A percentile compares a stretch with the other conserved stretches of the same genome.
phyloP scores from a whole-genome alignment of 2,113 vertebrate genomes.

The Sciurus niger region DNA sequence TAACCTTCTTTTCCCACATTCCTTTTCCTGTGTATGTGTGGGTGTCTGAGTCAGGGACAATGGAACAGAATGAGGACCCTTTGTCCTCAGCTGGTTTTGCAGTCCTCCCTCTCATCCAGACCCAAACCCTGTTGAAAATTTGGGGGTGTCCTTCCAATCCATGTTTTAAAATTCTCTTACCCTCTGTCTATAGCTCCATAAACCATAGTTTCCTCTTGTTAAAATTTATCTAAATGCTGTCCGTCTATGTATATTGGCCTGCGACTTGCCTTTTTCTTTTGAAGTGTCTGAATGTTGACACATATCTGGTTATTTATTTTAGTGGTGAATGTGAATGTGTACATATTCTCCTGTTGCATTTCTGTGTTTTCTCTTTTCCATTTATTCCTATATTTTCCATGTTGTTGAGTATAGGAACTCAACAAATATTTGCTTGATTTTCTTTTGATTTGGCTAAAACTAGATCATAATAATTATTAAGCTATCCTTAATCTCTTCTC shows the following conservation, averaged over 20 bases:
- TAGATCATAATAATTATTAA: not conserved
- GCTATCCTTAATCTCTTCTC: not conserved
- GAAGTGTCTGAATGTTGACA: not conserved
- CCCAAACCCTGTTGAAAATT: not conserved
- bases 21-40: not conserved
- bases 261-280: not conserved
- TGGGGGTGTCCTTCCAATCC: not conserved
- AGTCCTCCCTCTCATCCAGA: not conserved
- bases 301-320: not conserved
- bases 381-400: not conserved
- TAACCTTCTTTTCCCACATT: not conserved
- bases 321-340: not conserved
- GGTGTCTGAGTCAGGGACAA: not conserved
- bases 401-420: not conserved
- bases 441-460: conserved; percentile 34
- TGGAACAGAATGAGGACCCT: not conserved
- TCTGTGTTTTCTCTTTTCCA: not conserved
- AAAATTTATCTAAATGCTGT: not conserved
- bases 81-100: not conserved
- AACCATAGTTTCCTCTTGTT: not conserved
- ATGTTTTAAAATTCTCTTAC: not conserved
- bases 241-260: not conserved
- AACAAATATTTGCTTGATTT: conserved; percentile 26
- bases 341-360: not conserved
- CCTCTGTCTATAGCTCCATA: not conserved